phyloP scores from a whole-genome alignment of 2,888 invertebrate genomes.

The Pristionchus arcanus region DNA sequence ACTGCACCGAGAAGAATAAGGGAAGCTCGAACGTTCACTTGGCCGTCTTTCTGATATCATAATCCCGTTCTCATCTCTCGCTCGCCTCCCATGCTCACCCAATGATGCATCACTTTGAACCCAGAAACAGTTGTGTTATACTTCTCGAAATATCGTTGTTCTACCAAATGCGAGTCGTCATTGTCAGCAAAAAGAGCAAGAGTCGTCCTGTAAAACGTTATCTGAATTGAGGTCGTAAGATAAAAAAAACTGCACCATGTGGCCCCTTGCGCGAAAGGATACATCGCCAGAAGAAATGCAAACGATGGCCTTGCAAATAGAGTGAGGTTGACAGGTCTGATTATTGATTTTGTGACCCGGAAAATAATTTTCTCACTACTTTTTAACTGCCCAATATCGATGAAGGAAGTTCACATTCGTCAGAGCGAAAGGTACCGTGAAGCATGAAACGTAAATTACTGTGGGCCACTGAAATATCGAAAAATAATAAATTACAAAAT shows the following conservation, averaged over 20 bases:
- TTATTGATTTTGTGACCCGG: too few species aligned
- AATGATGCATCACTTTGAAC: not conserved
- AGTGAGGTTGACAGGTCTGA: not conserved
- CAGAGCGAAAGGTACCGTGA: not conserved
- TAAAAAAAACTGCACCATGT: not conserved
- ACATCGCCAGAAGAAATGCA: not conserved
- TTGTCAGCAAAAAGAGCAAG: not conserved
- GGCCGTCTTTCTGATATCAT: not conserved
- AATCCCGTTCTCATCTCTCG: not conserved
- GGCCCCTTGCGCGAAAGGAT: not conserved
- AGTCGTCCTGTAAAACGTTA: not conserved
- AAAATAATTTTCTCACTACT: not conserved
- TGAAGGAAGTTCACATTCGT: constrained; percentile 1
- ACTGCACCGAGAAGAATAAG: constrained; percentile 59
- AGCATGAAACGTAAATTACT: not conserved
- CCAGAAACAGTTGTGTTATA: not conserved
- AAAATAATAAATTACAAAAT: not conserved
- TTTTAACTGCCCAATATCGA: not conserved
- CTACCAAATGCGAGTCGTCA: not conserved
- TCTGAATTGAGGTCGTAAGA: not conserved
- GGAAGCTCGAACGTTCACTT: constrained; percentile 65
- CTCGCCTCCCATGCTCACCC: not conserved
- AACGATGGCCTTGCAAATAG: not conserved
- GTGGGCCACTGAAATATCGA: not conserved
- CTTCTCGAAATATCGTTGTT: not conserved